Percentiles rank a stretch among this genome's conserved stretches.
phyloP scores from a whole-genome alignment of 2,888 invertebrate genomes.

The Dorcus hopei region DNA sequence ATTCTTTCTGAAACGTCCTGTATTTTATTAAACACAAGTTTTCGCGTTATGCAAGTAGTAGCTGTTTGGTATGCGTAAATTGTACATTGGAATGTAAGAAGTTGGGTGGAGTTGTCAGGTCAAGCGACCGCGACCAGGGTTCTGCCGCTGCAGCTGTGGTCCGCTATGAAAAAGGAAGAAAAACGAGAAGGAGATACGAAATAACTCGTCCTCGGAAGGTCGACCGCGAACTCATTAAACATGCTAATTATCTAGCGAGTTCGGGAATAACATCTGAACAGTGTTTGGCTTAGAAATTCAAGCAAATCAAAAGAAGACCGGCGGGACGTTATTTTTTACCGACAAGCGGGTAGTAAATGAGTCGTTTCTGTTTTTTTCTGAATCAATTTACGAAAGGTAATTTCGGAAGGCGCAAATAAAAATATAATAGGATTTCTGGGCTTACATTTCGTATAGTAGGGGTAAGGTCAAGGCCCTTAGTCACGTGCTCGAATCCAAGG shows the following conservation, averaged over 20 bases:
- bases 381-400: no score
- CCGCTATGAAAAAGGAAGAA: conserved; percentile 25
- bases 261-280: conserved; percentile 12
- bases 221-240: conserved; percentile 28
- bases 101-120: conserved; percentile 30
- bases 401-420: no score
- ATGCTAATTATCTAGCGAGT: conserved; percentile 22
- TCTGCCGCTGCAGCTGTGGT: conserved; percentile 17
- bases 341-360: no score
- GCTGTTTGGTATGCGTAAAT: conserved; percentile 20
- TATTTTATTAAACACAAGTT: not conserved
- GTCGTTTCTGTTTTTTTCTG: no score
- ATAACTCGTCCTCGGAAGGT: conserved; percentile 32
- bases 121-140: conserved; percentile 19
- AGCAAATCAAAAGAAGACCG: not conserved
- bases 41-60: conserved; percentile 1
- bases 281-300: not conserved
- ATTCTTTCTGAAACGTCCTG: not conserved
- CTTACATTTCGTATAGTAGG: conserved; percentile 17
- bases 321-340: no score
- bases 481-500: conserved; percentile 58
- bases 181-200: conserved; percentile 19
- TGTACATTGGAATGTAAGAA: conserved; percentile 25
- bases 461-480: conserved; percentile 57
- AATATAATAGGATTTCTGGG: no score